Base-by-base conservation (phyloP, 2,113 vertebrate species). In the Oophaga pumilio region DNA sequence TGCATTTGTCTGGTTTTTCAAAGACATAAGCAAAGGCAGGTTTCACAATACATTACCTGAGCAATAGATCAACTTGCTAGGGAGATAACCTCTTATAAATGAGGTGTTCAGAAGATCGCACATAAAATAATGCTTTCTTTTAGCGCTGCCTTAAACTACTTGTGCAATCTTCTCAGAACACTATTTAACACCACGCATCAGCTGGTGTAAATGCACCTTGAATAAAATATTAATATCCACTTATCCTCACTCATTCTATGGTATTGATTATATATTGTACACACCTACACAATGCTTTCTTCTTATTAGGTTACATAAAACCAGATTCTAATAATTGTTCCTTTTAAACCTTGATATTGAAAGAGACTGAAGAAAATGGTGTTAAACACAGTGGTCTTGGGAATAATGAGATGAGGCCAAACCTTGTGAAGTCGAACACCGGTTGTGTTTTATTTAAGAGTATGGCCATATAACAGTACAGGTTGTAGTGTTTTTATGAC, bases 21-120 rank as follows among this genome's bases (percentile, higher is more conserved):
- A 52, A 86, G 60, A 52, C 76, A 79, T 69, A 86, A 86, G 85
- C 76, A 69, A 80, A 79, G 84, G 24, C 60, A 56, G 14, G 53
- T 79, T 86, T 86, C 76, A 86, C 85, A 86, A 69, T 79, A 79
- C 76, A 57, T 85, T 85, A 85, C 84, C 62, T 80, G 24, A 79
- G 76, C 57, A 86, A 80, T 68, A 86, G 62, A 86, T 86, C 24
- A 77, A 43, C 50, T 18, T 69, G 24, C 50, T 79, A 14, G 20
- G 50, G 22, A 66, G 60, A 86, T 62, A 86, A 76, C 76, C 76
- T 79, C 49, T 78, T 62, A 56, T 77, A 78, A 86, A 86, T 86
- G 59, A 86, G 59, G 22, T 78, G 49, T 52, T 18, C 60, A 28
- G 50, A 22, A 60, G n/a, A 17, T 76, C 62, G 56, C 69, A 62